Conservation (phyloP, 1,140 invertebrate genomes). For the Ceratitis capitata region DNA sequence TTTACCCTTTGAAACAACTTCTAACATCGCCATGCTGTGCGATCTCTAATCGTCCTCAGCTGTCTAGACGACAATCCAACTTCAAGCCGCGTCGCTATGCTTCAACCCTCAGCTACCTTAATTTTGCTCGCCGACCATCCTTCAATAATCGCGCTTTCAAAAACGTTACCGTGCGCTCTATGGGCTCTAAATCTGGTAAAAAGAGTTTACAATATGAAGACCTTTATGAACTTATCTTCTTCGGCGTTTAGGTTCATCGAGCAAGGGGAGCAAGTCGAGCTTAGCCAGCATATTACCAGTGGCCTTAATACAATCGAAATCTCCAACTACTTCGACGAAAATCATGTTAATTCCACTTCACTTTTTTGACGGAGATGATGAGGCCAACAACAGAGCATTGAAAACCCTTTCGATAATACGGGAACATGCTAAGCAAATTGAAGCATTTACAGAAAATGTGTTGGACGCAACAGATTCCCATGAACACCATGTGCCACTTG, state of each 20-base stretch:
- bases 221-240: too few relatives aligned
- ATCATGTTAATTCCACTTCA: constrained; percentile 60
- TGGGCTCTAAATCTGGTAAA: neutral
- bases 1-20: neutral
- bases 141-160: neutral
- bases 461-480: neutral
- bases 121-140: neutral
- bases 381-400: constrained; percentile 47
- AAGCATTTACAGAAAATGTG: constrained; percentile 40
- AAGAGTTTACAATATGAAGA: neutral
- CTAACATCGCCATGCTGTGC: neutral
- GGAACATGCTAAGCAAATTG: constrained; percentile 45
- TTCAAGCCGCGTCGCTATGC: constrained; percentile 9
- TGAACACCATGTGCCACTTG: neutral
- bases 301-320: constrained; percentile 37
- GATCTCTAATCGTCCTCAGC: neutral
- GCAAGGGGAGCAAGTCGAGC: neutral
- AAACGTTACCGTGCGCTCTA: neutral
- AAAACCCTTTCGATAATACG: constrained; percentile 50
- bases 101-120: neutral
- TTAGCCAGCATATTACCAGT: constrained; percentile 32
- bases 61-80: constrained; percentile 3
- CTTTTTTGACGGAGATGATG: constrained; percentile 46
- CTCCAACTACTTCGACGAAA: constrained; percentile 44
- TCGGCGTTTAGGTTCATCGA: neutral